A percentile compares a stretch with the other conserved stretches of the same genome.
phyloP scores from a whole-genome alignment of 2,888 invertebrate genomes.

The Lasioglossum marginatum region DNA sequence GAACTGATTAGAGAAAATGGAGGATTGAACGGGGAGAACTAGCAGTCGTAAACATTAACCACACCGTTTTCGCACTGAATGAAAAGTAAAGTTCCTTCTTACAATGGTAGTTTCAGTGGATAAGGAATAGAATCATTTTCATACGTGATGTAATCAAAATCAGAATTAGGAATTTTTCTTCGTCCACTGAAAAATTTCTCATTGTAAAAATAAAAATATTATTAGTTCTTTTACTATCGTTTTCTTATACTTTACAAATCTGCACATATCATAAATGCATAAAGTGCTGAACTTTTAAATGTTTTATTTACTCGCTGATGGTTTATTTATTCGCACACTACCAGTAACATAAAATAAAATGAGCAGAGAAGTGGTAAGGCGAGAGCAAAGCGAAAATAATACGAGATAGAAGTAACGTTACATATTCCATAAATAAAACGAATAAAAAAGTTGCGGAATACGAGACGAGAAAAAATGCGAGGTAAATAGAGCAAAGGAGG shows the following conservation, averaged over 20 bases:
- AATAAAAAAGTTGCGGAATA: not conserved
- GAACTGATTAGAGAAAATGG: too few species aligned
- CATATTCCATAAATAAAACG: not conserved
- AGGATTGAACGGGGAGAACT: too few species aligned
- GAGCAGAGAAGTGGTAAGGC: not conserved
- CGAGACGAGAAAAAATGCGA: not conserved
- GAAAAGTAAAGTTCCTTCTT: too few species aligned
- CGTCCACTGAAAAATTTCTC: not conserved
- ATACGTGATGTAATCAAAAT: too few species aligned
- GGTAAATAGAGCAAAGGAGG: not conserved
- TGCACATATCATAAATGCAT: too few species aligned
- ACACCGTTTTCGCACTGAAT: too few species aligned
- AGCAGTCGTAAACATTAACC: too few species aligned
- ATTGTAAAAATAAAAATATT: not conserved
- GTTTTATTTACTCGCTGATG: too few species aligned
- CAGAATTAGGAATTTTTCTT: not conserved
- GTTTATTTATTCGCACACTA: too few species aligned
- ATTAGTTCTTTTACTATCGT: not conserved
- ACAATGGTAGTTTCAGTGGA: too few species aligned
- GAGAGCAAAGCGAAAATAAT: not conserved
- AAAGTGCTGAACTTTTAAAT: too few species aligned
- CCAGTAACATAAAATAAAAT: not conserved
- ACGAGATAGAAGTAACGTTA: not conserved
- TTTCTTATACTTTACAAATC: not conserved
- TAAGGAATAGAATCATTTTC: too few species aligned